Percentiles rank a stretch among this genome's conserved stretches.
These are phyloP conservation scores for Drosophila monieri DNA, from an alignment of 2,888 invertebrate genomes.

Conservation along the genomic window DNA sequence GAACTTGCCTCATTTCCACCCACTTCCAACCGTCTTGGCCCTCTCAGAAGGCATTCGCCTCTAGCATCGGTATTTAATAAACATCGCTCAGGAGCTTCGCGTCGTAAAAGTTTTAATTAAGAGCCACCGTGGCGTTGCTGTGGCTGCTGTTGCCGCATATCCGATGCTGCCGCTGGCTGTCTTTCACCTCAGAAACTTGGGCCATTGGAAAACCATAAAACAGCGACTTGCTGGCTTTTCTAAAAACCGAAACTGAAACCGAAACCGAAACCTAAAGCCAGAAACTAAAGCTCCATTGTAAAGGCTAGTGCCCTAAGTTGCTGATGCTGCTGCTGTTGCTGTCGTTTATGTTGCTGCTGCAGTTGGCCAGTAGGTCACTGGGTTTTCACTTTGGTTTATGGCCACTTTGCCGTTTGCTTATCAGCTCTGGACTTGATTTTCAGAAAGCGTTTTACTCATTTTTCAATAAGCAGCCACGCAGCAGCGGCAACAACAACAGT, in stretches of 20 bases:
- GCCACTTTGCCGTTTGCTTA: conserved; percentile 63
- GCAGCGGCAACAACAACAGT: conserved; percentile 9
- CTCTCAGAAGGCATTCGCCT: conserved; percentile 40
- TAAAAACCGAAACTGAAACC: conserved; percentile 35
- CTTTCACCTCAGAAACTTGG: conserved; percentile 41
- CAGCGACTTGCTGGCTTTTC: conserved; percentile 59
- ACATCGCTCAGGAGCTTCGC: conserved; percentile 52
- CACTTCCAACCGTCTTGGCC: neutral
- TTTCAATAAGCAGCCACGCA: conserved; percentile 66
- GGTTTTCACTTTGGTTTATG: conserved; percentile 75
- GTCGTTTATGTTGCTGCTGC: conserved; percentile 14
- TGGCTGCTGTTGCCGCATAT: conserved; percentile 3
- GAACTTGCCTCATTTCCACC: conserved; percentile 18
- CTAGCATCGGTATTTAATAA: conserved; percentile 72
- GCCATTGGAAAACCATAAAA: conserved; percentile 56
- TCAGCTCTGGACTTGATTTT: conserved; percentile 71
- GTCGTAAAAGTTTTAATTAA: conserved; percentile 72
- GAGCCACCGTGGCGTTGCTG: conserved; percentile 40
- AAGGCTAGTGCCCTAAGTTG: neutral
- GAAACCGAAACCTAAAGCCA: conserved; percentile 14
- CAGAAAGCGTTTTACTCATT: conserved; percentile 66
- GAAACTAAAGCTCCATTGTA: conserved; percentile 18
- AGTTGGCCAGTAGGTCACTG: conserved; percentile 67
- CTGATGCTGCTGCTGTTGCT: conserved; percentile 1
- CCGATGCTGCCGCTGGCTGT: conserved; percentile 8